phyloP scores from a whole-genome alignment of 2,797 vertebrate species.

The Carcharodon carcharias region DNA sequence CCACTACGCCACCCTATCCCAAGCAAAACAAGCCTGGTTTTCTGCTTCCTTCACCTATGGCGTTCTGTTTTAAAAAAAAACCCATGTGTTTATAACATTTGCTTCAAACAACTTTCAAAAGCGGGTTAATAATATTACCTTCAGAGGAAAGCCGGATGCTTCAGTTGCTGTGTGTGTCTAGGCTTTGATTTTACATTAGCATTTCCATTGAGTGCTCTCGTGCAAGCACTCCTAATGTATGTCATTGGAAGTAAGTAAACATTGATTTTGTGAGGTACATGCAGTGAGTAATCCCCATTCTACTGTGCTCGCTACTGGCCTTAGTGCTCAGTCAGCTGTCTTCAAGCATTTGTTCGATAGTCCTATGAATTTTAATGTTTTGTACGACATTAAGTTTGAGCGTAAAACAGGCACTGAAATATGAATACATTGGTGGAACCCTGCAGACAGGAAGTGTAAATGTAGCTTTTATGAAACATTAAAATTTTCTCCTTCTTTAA shows the following conservation, averaged over 20 bases:
- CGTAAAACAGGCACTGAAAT: not conserved
- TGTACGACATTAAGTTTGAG: not conserved
- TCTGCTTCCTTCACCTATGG: not conserved
- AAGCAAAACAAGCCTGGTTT: not conserved
- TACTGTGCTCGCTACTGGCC: not conserved
- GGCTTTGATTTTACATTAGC: slow-evolving; percentile 33
- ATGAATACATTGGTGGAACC: not conserved
- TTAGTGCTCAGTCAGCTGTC: not conserved
- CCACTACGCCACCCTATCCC: too few relatives aligned
- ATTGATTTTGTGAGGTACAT: slow-evolving; percentile 24
- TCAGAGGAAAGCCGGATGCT: not conserved
- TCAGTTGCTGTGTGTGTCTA: not conserved
- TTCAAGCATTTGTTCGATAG: not conserved
- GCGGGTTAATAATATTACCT: not conserved
- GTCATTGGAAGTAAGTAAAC: slow-evolving; percentile 5
- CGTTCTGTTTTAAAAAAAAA: not conserved
- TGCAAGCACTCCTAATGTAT: not conserved
- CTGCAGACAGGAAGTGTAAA: not conserved
- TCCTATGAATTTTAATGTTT: slow-evolving; percentile 3
- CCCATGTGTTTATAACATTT: not conserved
- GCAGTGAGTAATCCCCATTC: not conserved
- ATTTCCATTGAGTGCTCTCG: slow-evolving; percentile 20
- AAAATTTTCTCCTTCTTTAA: not conserved
- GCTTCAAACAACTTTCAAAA: not conserved
- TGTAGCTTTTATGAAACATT: not conserved